phyloP scores from a whole-genome alignment of 2,113 vertebrate genomes.

The Myotis brandtii region DNA sequence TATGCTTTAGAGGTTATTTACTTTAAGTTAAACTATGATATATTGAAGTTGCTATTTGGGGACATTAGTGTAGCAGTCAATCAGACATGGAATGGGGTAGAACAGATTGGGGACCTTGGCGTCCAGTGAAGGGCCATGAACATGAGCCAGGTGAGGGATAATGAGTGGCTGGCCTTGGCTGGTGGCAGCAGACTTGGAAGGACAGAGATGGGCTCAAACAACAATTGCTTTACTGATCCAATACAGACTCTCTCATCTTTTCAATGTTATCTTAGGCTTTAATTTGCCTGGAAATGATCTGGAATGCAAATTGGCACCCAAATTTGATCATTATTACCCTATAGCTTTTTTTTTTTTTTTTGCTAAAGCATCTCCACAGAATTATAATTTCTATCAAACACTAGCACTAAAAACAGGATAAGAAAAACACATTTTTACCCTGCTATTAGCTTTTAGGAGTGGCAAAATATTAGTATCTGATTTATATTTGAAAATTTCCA shows the following conservation, averaged over 20 bases:
- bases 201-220: background rate
- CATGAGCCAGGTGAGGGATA: background rate
- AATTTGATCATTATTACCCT: conserved; percentile 66
- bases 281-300: conserved; percentile 64
- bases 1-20: background rate
- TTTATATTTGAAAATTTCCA: conserved; percentile 34
- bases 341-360: conserved; percentile 52
- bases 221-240: conserved; percentile 51
- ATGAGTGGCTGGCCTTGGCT: conserved; percentile 23
- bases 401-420: conserved; percentile 28
- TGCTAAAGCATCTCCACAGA: conserved; percentile 41
- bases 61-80: background rate
- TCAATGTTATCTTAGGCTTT: conserved; percentile 54
- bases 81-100: background rate
- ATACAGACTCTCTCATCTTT: conserved; percentile 44
- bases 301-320: conserved; percentile 49
- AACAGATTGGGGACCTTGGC: background rate
- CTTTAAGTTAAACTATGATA: background rate
- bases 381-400: conserved; percentile 62
- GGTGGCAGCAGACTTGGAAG: background rate
- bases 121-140: background rate
- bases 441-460: background rate
- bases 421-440: conserved; percentile 52
- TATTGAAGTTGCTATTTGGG: background rate
- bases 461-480: conserved; percentile 44